Evolutionary conservation across 2,113 vertebrate species (phyloP).

Genomic region (Prietella phreatophila): DNA sequence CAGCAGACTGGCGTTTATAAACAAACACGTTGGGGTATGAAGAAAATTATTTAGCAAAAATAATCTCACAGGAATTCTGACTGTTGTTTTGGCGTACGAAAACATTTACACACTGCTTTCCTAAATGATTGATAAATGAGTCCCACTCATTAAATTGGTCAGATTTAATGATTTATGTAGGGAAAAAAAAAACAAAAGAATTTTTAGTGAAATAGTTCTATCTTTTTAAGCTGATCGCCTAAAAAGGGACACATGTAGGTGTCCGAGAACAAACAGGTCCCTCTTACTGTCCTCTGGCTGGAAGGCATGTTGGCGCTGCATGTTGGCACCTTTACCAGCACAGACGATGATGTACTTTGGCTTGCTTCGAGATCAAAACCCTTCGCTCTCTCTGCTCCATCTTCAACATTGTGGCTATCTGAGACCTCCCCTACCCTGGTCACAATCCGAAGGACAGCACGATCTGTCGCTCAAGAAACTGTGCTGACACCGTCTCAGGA

Average conservation of each 20-base stretch:
- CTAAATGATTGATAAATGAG: conserved; percentile 3
- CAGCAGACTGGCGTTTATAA: not conserved
- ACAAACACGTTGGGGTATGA: too few species aligned
- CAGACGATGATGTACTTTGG: not conserved
- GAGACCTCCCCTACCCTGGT: conserved; percentile 30
- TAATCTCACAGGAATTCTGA: not conserved
- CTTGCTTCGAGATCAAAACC: conserved; percentile 14
- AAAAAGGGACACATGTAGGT: not conserved
- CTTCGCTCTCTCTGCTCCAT: conserved; percentile 12
- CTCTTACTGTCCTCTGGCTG: not conserved
- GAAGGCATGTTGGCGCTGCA: not conserved
- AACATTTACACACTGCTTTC: not conserved
- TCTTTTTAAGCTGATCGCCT: not conserved
- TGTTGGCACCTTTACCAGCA: not conserved
- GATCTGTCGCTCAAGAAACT: conserved; percentile 13
- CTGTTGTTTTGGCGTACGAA: not conserved
- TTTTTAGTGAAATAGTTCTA: not conserved
- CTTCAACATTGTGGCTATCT: conserved; percentile 13
- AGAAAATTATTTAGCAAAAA: not conserved
- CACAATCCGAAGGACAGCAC: conserved; percentile 7
- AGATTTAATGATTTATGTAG: not conserved
- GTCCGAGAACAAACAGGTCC: conserved; percentile 3
- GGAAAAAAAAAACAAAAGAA: too few species aligned
- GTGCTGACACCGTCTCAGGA: conserved; percentile 7
- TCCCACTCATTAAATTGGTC: not conserved